Conservation (phyloP, 2,797 vertebrate genomes). For the Melanotaenia boesemani region DNA sequence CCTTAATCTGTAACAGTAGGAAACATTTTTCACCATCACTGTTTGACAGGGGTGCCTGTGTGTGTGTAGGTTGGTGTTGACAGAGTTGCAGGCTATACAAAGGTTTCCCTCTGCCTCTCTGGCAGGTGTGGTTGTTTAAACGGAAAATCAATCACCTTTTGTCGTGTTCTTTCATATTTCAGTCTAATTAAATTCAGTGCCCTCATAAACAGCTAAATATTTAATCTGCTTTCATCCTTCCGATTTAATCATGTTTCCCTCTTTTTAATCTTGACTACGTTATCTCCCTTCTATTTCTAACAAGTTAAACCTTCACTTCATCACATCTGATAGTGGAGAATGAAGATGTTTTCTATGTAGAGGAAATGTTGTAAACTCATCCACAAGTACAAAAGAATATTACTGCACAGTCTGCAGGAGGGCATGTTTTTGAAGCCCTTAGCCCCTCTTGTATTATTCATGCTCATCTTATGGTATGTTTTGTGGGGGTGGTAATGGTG, state of each 20-base stretch:
- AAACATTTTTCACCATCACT: conserved; percentile 40
- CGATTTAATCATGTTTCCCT: not conserved
- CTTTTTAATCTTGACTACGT: not conserved
- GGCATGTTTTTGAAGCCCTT: not conserved
- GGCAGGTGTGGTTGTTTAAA: conserved; percentile 46
- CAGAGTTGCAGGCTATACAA: conserved; percentile 24
- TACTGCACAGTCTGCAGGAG: conserved; percentile 13
- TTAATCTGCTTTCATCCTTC: conserved; percentile 11
- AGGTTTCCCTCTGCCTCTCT: conserved; percentile 11
- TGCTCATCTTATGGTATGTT: conserved; percentile 18
- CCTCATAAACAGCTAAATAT: conserved; percentile 21
- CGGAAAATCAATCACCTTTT: conserved; percentile 49
- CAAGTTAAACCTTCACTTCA: not conserved
- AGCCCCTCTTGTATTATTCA: conserved; percentile 32
- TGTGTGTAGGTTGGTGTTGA: conserved; percentile 51
- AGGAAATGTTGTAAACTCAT: conserved; percentile 20
- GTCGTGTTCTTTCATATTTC: conserved; percentile 34
- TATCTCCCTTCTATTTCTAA: not conserved
- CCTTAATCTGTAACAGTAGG: conserved; percentile 47
- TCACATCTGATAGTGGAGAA: not conserved
- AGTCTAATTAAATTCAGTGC: conserved; percentile 23
- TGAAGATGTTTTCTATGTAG: not conserved
- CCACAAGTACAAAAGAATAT: conserved; percentile 15
- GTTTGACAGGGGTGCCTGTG: conserved; percentile 40
- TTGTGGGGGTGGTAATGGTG: conserved; percentile 40